Evolutionary conservation across 2,113 vertebrate species (phyloP).

Genomic region (Catagonus wagneri): DNA sequence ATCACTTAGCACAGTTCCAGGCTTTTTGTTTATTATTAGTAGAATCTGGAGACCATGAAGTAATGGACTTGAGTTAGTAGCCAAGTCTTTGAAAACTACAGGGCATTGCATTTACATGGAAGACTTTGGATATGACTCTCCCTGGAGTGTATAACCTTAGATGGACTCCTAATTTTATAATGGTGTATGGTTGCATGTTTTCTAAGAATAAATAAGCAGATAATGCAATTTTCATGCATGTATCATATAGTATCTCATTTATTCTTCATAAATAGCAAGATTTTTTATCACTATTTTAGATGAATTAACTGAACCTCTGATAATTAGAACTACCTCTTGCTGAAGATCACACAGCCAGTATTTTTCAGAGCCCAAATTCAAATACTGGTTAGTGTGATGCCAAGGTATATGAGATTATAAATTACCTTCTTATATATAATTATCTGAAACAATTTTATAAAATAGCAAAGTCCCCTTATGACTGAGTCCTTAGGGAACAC

Average conservation of each 20-base stretch:
- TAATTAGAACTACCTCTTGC: conserved; percentile 2
- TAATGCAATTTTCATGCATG: neutral
- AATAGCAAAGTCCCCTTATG: neutral
- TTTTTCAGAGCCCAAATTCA: conserved; percentile 39
- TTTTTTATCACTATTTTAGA: neutral
- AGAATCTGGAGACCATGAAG: neutral
- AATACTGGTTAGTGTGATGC: neutral
- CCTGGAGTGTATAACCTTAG: neutral
- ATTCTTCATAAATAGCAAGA: neutral
- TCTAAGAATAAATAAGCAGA: neutral
- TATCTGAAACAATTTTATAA: conserved; percentile 32
- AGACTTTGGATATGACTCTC: neutral
- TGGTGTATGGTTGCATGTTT: neutral
- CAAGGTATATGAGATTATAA: neutral
- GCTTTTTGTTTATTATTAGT: neutral
- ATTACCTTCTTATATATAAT: neutral
- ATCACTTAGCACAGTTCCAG: neutral
- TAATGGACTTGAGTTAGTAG: neutral
- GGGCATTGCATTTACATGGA: neutral
- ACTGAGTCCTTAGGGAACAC: neutral
- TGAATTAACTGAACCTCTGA: conserved; percentile 26
- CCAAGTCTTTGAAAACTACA: neutral
- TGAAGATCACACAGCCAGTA: neutral
- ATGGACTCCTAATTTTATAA: neutral
- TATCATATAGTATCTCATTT: neutral